A percentile compares a stretch with the other conserved stretches of the same genome.
phyloP scores from a whole-genome alignment of 1,140 invertebrate species.

The Kradibia gibbosae region DNA sequence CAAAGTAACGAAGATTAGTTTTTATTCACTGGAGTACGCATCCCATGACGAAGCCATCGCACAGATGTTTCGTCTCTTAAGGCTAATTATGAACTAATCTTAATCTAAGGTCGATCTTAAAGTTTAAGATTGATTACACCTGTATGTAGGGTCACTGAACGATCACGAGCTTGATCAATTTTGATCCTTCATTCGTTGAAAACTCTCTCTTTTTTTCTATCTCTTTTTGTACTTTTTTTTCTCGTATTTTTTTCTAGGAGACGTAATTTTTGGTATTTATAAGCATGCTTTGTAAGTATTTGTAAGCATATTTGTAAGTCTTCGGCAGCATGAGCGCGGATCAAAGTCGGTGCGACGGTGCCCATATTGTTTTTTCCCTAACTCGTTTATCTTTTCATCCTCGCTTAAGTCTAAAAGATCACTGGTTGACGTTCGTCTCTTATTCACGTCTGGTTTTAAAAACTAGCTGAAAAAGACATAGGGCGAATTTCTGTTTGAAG shows the following conservation, averaged over 20 bases:
- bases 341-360: conserved; percentile 32
- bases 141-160: conserved; percentile 41
- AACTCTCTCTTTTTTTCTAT: not conserved
- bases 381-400: not conserved
- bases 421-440: conserved; percentile 55
- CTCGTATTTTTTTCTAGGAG: not conserved
- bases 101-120: conserved; percentile 32
- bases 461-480: conserved; percentile 31
- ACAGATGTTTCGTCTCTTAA: not conserved
- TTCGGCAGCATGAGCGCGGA: conserved; percentile 7
- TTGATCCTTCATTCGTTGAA: conserved; percentile 25
- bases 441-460: conserved; percentile 46
- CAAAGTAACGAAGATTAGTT: not conserved
- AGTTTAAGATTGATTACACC: conserved; percentile 19
- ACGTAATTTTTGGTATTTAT: conserved; percentile 50
- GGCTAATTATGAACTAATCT: not conserved
- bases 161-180: conserved; percentile 39
- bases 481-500: not conserved
- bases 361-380: conserved; percentile 13
- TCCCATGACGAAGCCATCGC: conserved; percentile 30
- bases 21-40: conserved; percentile 39
- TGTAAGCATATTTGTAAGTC: too few species aligned
- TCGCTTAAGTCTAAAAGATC: conserved; percentile 49
- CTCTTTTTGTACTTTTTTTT: not conserved
- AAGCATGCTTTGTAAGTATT: conserved; percentile 34